These are phyloP conservation scores for Rhinopomastus cyanomelas DNA, from an alignment of 2,113 vertebrate species.

Conservation along the genomic window DNA sequence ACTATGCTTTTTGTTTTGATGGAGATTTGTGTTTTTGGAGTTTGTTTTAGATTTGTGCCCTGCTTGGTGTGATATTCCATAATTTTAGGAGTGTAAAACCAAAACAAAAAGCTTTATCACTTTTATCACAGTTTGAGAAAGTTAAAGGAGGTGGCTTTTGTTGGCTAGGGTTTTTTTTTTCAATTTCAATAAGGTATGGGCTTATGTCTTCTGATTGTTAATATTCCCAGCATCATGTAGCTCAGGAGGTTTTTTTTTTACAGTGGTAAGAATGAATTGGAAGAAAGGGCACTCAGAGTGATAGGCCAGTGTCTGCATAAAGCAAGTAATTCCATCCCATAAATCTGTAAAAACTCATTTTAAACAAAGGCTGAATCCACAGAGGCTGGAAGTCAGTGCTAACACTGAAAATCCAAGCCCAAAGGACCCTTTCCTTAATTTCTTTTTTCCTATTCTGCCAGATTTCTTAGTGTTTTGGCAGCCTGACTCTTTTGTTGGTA, in stretches of 20 bases:
- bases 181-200: not conserved
- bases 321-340: not conserved
- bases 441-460: not conserved
- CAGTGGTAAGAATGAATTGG: not conserved
- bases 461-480: not conserved
- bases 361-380: not conserved
- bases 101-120: not conserved
- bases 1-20: not conserved
- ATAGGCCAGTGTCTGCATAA: not conserved
- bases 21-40: not conserved
- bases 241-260: not conserved
- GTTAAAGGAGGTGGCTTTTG: not conserved
- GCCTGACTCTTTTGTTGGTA: not conserved
- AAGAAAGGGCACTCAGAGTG: not conserved
- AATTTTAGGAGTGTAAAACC: not conserved
- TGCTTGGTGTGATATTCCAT: not conserved
- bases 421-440: not conserved
- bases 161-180: too few species aligned
- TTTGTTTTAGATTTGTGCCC: not conserved
- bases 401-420: not conserved
- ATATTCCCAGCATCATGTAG: not conserved
- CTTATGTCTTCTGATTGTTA: not conserved
- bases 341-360: not conserved
- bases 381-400: not conserved
- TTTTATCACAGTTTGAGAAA: not conserved